phyloP scores from a whole-genome alignment of 1,140 invertebrate species.

The Dryas iulia region DNA sequence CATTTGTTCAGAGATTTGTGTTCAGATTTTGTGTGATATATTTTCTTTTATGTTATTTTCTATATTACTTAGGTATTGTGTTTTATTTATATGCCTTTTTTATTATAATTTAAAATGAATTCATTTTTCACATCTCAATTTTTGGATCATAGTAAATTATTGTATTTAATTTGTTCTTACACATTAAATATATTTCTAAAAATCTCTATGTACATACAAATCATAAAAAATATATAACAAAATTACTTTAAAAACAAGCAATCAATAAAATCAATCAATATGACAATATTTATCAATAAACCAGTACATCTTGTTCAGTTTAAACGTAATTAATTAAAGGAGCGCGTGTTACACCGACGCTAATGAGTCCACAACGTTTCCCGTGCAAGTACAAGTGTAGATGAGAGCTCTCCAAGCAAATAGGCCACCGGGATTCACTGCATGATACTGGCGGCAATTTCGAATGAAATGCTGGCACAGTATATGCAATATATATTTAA shows the following conservation, averaged over 20 bases:
- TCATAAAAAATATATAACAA: no score
- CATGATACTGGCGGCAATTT: conserved; percentile 11
- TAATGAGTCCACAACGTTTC: conserved; percentile 36
- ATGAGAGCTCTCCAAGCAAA: conserved; percentile 29
- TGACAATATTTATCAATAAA: not conserved
- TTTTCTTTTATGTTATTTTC: not conserved
- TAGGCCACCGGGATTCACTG: conserved; percentile 35
- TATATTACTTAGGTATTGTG: not conserved
- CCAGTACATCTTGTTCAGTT: conserved; percentile 1
- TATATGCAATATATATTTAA: not conserved
- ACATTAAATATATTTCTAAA: no score
- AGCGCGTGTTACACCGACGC: conserved; percentile 29
- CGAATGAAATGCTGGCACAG: not conserved
- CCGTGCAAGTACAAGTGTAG: conserved; percentile 28
- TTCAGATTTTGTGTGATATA: not conserved
- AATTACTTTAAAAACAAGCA: no score
- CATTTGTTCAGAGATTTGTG: not conserved
- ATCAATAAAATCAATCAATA: not conserved
- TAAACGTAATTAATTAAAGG: conserved; percentile 22
- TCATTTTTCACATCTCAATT: no score
- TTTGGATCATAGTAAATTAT: no score
- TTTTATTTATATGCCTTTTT: not conserved
- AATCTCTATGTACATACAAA: no score
- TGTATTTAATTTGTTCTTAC: no score
- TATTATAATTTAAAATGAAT: no score